Conservation (phyloP, 2,888 invertebrate species). For the Ormyrus thymus region DNA sequence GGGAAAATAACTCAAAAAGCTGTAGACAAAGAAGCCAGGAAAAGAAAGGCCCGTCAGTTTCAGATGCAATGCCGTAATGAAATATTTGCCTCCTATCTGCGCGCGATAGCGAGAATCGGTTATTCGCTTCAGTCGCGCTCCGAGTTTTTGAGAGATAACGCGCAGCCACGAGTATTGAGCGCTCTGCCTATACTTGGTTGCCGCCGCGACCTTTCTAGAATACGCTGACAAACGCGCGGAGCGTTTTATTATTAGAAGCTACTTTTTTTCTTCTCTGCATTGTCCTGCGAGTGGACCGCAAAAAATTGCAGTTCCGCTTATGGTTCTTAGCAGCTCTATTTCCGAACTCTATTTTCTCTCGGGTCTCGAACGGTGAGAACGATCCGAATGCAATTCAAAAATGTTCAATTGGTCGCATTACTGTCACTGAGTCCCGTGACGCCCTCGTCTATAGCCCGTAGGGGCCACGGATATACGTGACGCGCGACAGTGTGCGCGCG, state of each 20-base stretch:
- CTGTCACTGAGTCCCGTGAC: constrained; percentile 49
- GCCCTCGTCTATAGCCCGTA: constrained; percentile 29
- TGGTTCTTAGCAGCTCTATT: background rate
- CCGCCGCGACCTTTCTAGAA: background rate
- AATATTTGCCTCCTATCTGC: no score
- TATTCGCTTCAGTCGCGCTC: constrained; percentile 29
- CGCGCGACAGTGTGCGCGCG: background rate
- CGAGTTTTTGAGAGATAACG: background rate
- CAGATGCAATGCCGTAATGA: no score
- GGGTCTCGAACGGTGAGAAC: background rate
- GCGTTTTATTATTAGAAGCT: background rate
- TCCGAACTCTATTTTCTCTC: background rate
- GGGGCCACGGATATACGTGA: background rate
- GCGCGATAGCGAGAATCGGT: no score
- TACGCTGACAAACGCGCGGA: background rate
- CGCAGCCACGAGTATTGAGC: background rate
- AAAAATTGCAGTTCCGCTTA: background rate
- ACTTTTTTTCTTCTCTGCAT: background rate
- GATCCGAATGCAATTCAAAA: constrained; percentile 19
- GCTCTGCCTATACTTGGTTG: no score
- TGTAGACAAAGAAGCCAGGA: constrained; percentile 26
- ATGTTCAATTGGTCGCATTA: constrained; percentile 38
- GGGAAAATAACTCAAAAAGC: constrained; percentile 54
- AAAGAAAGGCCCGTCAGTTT: constrained; percentile 52
- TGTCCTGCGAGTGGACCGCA: no score